Base-by-base conservation (phyloP, 1,140 invertebrate species). In the Hyles euphorbiae region DNA sequence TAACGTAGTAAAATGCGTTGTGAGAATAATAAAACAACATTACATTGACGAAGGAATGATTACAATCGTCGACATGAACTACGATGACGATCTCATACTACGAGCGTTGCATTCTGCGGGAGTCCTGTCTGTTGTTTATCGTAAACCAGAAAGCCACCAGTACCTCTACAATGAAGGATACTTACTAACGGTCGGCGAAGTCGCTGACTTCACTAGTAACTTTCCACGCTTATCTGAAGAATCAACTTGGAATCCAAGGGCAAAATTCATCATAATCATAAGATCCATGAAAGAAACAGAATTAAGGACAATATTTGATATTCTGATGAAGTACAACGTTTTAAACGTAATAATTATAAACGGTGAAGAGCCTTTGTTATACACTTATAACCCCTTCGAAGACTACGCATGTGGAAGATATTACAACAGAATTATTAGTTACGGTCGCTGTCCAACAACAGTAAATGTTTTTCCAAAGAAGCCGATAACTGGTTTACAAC, bases 251-350 rank as follows among this genome's bases (percentile, higher is more conserved):
- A 70, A 63, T 54, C 72, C 76, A 10, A 56, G 58, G 9, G 53
- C 58, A 7, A 49, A 49, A 40, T 65, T 72, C 34, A 43, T 78
- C 4, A 67, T 81, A 33, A 46, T 75, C 9, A 48, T 76, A 12
- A 55, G 11, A 43, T 70, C 0, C 6, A 49, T 4, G 22, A 46
- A 3, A 3, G 33, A 22, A 22, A 22, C 22, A 1, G 53, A 77
- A n/a, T 57, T 76, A 6, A 47, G 12, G 3, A 7, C 49, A 11
- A 63, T 80, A 11, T 80, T 82, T 61, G 55, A 78, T 51, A 11
- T 40, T 5, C 8, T 68, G 2, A 22, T 68, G 22, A 48, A 9
- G 12, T 46, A 45, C 32, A 56, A 56, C 48, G 58, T 64, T 1
- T 44, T 12, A 8, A 50, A 68, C 32, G 59, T 61, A 0, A 8